Conservation (phyloP, 2,888 invertebrate genomes). For the Ectobius pallidus region DNA sequence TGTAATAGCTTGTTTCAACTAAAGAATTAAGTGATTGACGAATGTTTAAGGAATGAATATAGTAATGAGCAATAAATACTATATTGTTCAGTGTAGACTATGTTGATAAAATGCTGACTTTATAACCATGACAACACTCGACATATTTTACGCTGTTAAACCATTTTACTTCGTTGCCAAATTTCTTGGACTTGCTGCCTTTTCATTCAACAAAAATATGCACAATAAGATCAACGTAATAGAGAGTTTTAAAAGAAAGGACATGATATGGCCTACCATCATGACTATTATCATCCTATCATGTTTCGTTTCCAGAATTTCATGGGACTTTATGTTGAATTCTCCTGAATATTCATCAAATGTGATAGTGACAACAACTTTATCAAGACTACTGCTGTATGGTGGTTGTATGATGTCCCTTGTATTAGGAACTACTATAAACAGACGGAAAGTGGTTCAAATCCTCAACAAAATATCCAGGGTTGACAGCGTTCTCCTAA, state of each 20-base stretch:
- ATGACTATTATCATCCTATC: background rate
- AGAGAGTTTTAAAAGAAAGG: background rate
- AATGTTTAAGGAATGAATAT: too few relatives aligned
- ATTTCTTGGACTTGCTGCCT: background rate
- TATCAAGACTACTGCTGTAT: background rate
- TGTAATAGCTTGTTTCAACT: too few relatives aligned
- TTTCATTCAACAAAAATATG: background rate
- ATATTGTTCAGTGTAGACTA: too few relatives aligned
- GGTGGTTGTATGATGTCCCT: background rate
- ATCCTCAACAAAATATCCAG: background rate
- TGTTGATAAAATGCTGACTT: too few relatives aligned
- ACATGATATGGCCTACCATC: background rate
- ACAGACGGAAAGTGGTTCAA: background rate
- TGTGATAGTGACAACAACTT: background rate
- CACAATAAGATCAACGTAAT: background rate
- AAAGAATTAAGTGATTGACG: too few relatives aligned
- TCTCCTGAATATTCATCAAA: background rate
- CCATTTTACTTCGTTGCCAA: background rate
- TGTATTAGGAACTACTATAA: background rate
- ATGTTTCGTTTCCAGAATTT: background rate
- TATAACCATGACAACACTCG: too few relatives aligned
- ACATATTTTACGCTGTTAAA: background rate
- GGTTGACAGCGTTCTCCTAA: background rate
- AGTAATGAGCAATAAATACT: too few relatives aligned
- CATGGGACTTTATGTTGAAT: conserved; percentile 2